Conservation (phyloP, 2,113 vertebrate genomes). For the Microcebus ravelobensis region DNA sequence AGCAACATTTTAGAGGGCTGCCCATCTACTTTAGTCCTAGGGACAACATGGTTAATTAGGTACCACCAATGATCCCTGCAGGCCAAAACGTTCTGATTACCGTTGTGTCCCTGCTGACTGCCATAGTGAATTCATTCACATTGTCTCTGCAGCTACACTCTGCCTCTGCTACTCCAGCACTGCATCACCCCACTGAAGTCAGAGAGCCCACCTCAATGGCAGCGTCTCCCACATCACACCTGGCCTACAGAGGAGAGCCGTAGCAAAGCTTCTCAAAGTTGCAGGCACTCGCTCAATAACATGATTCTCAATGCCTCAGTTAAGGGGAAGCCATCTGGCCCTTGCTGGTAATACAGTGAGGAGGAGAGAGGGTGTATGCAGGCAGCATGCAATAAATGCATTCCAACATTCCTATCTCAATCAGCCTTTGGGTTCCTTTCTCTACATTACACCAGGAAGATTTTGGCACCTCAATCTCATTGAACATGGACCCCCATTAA, state of each 20-base stretch:
- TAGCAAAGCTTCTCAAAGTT: not conserved
- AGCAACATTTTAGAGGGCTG: not conserved
- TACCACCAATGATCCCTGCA: not conserved
- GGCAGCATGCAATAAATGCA: not conserved
- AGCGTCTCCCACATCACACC: not conserved
- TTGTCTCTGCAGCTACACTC: not conserved
- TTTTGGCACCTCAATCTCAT: not conserved
- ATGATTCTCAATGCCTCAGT: not conserved
- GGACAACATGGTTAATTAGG: too few species aligned
- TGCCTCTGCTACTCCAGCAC: too few species aligned
- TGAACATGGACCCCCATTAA: not conserved
- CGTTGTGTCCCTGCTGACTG: rapidly evolving
- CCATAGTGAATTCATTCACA: not conserved
- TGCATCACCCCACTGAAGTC: not conserved
- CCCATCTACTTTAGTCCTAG: not conserved
- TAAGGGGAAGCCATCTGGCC: not conserved
- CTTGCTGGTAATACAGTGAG: not conserved
- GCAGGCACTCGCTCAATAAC: not conserved
- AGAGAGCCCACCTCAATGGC: not conserved
- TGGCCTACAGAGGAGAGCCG: not conserved
- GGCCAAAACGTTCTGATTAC: not conserved
- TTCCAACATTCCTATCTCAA: too few species aligned
- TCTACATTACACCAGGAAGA: not conserved
- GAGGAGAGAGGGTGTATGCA: rapidly evolving
- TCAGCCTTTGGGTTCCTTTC: not conserved